phyloP scores from a whole-genome alignment of 2,888 invertebrate species.

The Melanotus villosus region DNA sequence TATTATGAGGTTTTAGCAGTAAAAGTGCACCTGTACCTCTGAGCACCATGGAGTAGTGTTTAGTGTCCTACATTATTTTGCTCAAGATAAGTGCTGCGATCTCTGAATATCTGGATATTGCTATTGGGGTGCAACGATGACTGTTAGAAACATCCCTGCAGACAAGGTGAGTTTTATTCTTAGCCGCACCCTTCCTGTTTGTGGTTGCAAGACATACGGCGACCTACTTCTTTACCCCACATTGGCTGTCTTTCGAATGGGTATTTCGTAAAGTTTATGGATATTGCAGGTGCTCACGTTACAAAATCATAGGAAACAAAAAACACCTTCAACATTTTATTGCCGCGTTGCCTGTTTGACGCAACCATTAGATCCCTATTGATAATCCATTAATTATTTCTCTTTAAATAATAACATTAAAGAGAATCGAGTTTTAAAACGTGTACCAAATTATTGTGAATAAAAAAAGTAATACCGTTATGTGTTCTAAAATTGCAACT shows the following conservation, averaged over 20 bases:
- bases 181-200: slow-evolving; percentile 65
- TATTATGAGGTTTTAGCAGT: slow-evolving; percentile 40
- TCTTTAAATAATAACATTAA: too few species aligned
- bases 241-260: slow-evolving; percentile 37
- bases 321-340: not conserved
- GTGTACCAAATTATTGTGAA: too few species aligned
- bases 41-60: slow-evolving; percentile 59
- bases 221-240: slow-evolving; percentile 63
- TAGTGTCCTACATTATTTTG: slow-evolving; percentile 59
- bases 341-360: not conserved
- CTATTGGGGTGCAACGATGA: slow-evolving; percentile 72
- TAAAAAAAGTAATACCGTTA: too few species aligned
- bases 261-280: slow-evolving; percentile 23
- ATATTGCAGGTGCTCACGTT: slow-evolving; percentile 13
- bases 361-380: too few species aligned
- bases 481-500: not conserved
- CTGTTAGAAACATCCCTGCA: slow-evolving; percentile 86
- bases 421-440: too few species aligned
- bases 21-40: slow-evolving; percentile 35
- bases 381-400: too few species aligned
- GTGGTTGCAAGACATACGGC: slow-evolving; percentile 59
- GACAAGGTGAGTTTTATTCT: slow-evolving; percentile 78
- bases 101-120: slow-evolving; percentile 46
- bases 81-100: slow-evolving; percentile 52
- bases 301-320: slow-evolving; percentile 7